Evolutionary conservation across 2,113 vertebrate species (phyloP), one percentile per base, ranked within the genome.

Genomic region (Boleophthalmus pectinirostris): DNA sequence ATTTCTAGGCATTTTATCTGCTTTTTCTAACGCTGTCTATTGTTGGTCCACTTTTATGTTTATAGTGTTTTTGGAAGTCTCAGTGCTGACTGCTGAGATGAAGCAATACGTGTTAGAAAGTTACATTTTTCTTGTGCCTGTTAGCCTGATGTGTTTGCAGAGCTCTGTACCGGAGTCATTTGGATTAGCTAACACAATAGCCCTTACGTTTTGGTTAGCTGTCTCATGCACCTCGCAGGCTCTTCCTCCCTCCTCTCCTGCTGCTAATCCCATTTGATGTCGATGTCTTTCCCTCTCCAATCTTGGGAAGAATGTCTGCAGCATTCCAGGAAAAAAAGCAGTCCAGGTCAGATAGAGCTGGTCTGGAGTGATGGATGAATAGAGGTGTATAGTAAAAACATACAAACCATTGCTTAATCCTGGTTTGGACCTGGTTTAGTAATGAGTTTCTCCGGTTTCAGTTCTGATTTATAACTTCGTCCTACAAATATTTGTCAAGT

Each of bases 231-330:
- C 78, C 24, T 66, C 46, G 24, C 75, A 71, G 45, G 12, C 65
- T 78, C 75, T 61, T 53, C 60, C 35, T 75, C 64, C 66, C 68
- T 79, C 66, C 72, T 1, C 82, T 88, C 82, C 87, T 88, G 87
- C 91, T 91, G 90, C 69, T 93, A 92, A 92, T 92, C 90, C 88
- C 84, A 87, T 92, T 88, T 92, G 92, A 91, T 91, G 89, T 72
- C 65, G 65, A 90, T 86, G 88, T 87, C 85, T 87, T 90, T 87
- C 85, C 82, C 81, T 78, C 81, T 89, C 81, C 85, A 75, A 75
- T 87, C 87, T 82, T 63, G 61, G n/a, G 54, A 88, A 91, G 91
- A 92, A 93, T 92, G 89, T 83, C 85, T 89, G 76, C 74, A 80
- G 78, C 86, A 91, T 92, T 93, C 91, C 87, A 88, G 70, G 83